Evolutionary conservation across 1,140 invertebrate species (phyloP).

Genomic region (Hirudo medicinalis): DNA sequence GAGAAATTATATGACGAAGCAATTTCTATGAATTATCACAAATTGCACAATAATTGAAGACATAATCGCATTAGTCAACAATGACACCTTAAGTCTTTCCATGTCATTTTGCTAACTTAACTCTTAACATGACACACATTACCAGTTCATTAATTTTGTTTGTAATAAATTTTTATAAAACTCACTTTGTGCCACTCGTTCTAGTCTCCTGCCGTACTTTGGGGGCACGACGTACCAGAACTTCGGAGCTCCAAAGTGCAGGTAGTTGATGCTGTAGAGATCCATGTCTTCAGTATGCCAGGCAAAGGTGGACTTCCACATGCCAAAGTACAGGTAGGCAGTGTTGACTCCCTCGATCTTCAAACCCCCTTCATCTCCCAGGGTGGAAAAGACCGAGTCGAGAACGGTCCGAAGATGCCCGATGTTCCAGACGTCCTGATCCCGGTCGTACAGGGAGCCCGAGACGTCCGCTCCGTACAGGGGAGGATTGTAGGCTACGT

Average conservation of each 20-base stretch:
- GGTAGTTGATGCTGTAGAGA: constrained; percentile 94
- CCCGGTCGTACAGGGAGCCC: constrained; percentile 78
- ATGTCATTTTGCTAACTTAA: too few relatives aligned
- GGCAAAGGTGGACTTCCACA: constrained; percentile 99
- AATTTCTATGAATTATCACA: background rate
- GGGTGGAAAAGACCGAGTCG: constrained; percentile 45
- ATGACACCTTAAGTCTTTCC: too few relatives aligned
- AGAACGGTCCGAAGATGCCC: constrained; percentile 78
- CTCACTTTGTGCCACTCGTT: constrained; percentile 65
- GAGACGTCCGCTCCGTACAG: constrained; percentile 60
- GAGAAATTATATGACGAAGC: background rate
- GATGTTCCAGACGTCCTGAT: constrained; percentile 72
- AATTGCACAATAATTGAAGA: too few relatives aligned
- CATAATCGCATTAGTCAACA: too few relatives aligned
- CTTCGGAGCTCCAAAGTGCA: constrained; percentile 89
- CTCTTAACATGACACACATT: too few relatives aligned
- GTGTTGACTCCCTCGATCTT: constrained; percentile 88
- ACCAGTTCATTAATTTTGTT: too few relatives aligned
- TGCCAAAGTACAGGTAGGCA: constrained; percentile 96
- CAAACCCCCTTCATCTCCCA: constrained; percentile 50
- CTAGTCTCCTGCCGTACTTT: constrained; percentile 78
- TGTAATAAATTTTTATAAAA: background rate
- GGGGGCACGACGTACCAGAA: constrained; percentile 89
- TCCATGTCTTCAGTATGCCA: constrained; percentile 99
- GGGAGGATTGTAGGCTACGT: constrained; percentile 38